Conservation (phyloP, 2,113 vertebrate genomes). For the Forbesichthys agassizii region DNA sequence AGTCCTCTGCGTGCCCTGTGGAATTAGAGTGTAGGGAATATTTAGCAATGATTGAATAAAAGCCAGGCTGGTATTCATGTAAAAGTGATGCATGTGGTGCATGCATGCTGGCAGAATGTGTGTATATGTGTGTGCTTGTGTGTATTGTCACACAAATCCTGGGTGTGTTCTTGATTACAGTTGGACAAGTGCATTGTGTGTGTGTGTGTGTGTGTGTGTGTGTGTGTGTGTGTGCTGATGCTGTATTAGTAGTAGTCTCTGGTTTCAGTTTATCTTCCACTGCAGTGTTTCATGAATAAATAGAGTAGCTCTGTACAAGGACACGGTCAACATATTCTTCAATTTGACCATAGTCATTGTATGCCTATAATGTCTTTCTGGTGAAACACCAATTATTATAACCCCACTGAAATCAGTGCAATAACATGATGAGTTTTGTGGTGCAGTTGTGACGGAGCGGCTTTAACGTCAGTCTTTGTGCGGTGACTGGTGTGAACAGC, state of each 20-base stretch:
- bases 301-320: not conserved
- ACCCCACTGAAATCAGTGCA: no score
- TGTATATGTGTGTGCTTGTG: conserved; percentile 8
- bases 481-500: not conserved
- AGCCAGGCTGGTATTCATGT: conserved; percentile 7
- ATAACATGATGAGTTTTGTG: no score
- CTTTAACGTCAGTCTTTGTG: no score
- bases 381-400: no score
- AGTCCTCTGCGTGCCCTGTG: not conserved
- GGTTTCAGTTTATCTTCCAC: conserved; percentile 1
- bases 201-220: conserved; percentile 9
- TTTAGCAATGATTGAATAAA: conserved; percentile 17
- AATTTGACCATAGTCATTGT: no score
- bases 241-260: not conserved
- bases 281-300: conserved; percentile 26
- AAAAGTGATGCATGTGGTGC: not conserved
- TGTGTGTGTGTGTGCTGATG: conserved; percentile 11
- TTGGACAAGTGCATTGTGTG: not conserved
- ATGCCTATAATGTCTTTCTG: no score
- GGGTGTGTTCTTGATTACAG: no score
- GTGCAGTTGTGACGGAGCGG: no score
- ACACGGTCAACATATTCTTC: not conserved
- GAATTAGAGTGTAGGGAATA: conserved; percentile 22
- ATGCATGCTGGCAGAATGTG: conserved; percentile 3
- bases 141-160: not conserved